Evolutionary conservation across 2,797 vertebrate genomes (phyloP), one percentile per base, ranked within the genome.

Genomic region (Spinibarbus caldwelli): DNA sequence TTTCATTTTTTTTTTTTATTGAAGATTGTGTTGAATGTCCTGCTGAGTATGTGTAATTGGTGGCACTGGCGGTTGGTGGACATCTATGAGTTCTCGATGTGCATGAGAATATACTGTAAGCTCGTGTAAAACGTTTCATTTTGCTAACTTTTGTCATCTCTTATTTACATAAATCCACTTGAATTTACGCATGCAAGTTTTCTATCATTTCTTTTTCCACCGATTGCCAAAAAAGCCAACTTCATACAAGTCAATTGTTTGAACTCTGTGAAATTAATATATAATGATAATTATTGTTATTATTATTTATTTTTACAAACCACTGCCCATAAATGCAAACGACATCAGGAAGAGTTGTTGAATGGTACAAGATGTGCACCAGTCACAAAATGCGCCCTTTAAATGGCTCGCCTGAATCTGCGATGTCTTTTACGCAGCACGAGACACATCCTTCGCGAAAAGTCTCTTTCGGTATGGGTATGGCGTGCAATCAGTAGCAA

Each of bases 141-240:
- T 82, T 72, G 38, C 68, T 41, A 29, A 72, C n/a, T 82, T 79
- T 78, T 72, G 31, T 77, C 70, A 71, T 82, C 19, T 71, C 36
- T 85, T 59, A 77, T 87, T 71, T 67, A 81, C 23, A 82, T 64
- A 47, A 68, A 85, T 79, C 62, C 66, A 82, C 19, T 77, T 79
- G 76, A 47, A 82, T 82, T 81, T 43, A 73, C 59, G 79, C 66
- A 82, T 80, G 83, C 75, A 57, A 78, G 77, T 80, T 85, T 79
- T 80, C 15, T 84, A 64, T 54, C 6, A 29, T 76, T 84, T 80
- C 70, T 91, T 91, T 87, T 76, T 84, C 84, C 86, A 71, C 88
- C 88, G 87, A 86, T 94, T 93, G 88, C 92, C 92, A 93, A 94
- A 94, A 67, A 91, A 79, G 45, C 93, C 93, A 95, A 95, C 94